Evolutionary conservation across 2,888 invertebrate genomes (phyloP).

Genomic region (Axea sp.): DNA sequence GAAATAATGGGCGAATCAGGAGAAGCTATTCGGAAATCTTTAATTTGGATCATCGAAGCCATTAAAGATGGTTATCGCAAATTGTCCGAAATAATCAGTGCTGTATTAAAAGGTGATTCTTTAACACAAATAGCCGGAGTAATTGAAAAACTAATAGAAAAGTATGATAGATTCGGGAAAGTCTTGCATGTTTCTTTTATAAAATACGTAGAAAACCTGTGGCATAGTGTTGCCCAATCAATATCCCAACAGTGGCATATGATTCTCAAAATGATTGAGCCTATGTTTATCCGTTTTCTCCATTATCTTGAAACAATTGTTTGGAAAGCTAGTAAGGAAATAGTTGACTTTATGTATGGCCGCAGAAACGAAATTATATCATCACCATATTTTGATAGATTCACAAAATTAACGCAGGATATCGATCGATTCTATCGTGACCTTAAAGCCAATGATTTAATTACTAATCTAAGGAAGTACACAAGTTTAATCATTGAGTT

Average conservation of each 20-base stretch:
- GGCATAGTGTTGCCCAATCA: constrained; percentile 84
- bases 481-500: constrained; percentile 84
- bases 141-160: constrained; percentile 85
- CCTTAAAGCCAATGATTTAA: constrained; percentile 87
- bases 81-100: constrained; percentile 85
- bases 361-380: constrained; percentile 89
- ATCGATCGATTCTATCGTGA: constrained; percentile 89
- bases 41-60: constrained; percentile 87
- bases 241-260: constrained; percentile 87
- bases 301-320: constrained; percentile 88
- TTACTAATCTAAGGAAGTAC: constrained; percentile 90
- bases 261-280: constrained; percentile 87
- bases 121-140: constrained; percentile 86
- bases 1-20: constrained; percentile 92
- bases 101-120: constrained; percentile 87
- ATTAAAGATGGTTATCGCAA: constrained; percentile 87
- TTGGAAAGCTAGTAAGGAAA: constrained; percentile 87
- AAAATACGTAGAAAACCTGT: constrained; percentile 87
- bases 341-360: constrained; percentile 90
- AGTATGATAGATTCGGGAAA: constrained; percentile 89
- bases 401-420: constrained; percentile 89
- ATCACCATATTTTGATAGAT: constrained; percentile 89
- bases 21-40: constrained; percentile 87
- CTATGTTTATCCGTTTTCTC: constrained; percentile 87
- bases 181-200: constrained; percentile 86